Conservation (phyloP, 2,888 invertebrate species). For the Alitta virens region DNA sequence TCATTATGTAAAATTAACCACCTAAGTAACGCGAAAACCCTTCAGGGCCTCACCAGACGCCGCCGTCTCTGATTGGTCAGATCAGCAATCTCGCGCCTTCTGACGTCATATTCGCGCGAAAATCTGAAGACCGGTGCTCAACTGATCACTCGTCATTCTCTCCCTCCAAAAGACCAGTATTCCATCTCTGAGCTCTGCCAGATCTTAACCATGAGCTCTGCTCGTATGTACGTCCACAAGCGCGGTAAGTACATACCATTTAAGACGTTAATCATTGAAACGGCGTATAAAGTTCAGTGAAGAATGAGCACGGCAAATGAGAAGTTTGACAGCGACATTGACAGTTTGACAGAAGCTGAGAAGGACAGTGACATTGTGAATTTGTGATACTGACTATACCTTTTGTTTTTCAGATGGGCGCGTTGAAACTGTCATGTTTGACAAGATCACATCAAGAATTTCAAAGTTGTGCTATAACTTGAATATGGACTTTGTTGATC, state of each 20-base stretch:
- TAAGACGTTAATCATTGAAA: no score
- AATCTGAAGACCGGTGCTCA: no score
- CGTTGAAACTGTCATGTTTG: conserved; percentile 88
- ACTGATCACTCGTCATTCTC: no score
- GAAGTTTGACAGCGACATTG: neutral
- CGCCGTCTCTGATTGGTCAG: neutral
- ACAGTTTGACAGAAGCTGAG: no score
- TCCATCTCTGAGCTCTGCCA: no score
- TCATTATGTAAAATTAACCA: no score
- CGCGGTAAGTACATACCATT: neutral
- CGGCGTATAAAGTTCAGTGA: no score
- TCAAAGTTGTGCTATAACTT: conserved; percentile 93
- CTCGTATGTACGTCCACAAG: neutral
- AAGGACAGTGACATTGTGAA: neutral
- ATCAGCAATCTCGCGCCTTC: neutral
- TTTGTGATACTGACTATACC: neutral
- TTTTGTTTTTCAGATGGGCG: conserved; percentile 70
- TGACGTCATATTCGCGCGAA: neutral
- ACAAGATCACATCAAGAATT: conserved; percentile 96
- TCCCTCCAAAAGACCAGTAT: no score
- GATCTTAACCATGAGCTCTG: neutral
- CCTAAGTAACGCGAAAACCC: no score
- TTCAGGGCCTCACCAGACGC: no score
- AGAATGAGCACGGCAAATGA: no score
- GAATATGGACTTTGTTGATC: conserved; percentile 94